A percentile compares a stretch with the other conserved stretches of the same genome.
phyloP scores from a whole-genome alignment of 2,113 vertebrate species.

The Tilapia sparmanii region DNA sequence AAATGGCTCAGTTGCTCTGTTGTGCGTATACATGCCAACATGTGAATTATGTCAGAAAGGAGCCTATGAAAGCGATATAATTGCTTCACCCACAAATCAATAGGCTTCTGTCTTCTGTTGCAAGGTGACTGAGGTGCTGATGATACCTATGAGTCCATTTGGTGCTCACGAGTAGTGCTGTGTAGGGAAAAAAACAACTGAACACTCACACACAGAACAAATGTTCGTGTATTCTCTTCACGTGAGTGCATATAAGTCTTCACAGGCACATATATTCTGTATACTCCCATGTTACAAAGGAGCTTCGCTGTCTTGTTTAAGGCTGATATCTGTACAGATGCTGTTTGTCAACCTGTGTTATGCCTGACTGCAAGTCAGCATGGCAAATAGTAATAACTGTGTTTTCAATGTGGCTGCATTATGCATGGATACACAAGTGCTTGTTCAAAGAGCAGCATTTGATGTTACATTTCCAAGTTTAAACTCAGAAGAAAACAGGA shows the following conservation, averaged over 20 bases:
- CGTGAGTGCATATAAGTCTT: not conserved
- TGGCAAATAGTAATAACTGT: not conserved
- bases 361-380: not conserved
- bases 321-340: conserved; percentile 24
- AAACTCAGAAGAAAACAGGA: not conserved
- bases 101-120: conserved; percentile 20
- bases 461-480: not conserved
- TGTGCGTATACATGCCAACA: not conserved
- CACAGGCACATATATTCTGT: not conserved
- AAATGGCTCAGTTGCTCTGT: not conserved
- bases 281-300: not conserved
- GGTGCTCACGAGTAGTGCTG: not conserved
- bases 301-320: not conserved
- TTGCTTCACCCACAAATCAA: conserved; percentile 35
- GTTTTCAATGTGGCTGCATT: conserved; percentile 1
- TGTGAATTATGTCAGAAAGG: not conserved
- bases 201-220: not conserved
- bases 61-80: conserved; percentile 8
- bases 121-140: conserved; percentile 2
- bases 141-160: not conserved
- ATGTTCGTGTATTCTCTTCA: not conserved
- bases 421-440: not conserved
- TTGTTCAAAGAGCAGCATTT: not conserved
- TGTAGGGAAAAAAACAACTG: not conserved
- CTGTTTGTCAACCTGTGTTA: conserved; percentile 7